Conservation (phyloP, 2,113 vertebrate genomes). For the Turnix velox region DNA sequence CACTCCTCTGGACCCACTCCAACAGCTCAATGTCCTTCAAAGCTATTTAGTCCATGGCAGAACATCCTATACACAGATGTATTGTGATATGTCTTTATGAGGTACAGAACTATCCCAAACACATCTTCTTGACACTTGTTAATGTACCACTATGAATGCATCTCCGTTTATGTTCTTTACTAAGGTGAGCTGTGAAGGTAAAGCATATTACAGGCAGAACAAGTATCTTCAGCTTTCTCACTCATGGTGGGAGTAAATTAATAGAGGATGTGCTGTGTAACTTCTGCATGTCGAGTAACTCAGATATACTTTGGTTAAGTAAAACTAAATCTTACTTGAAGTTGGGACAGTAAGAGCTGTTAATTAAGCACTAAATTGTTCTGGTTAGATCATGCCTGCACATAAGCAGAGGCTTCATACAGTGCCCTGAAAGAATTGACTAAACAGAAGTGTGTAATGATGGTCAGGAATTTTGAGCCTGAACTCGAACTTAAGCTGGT, state of each 20-base stretch:
- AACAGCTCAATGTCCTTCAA: too few species aligned
- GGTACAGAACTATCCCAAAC: not conserved
- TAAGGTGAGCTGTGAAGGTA: not conserved
- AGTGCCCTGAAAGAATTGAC: not conserved
- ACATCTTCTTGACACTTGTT: not conserved
- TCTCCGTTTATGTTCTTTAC: not conserved
- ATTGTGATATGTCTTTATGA: not conserved
- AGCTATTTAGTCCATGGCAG: not conserved
- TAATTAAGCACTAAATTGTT: not conserved
- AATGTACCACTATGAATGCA: not conserved
- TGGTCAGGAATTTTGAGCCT: not conserved
- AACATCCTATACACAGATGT: rapidly evolving
- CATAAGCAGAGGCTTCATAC: not conserved
- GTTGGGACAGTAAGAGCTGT: not conserved
- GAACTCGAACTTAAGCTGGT: not conserved
- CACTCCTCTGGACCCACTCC: too few species aligned
- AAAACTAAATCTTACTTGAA: not conserved
- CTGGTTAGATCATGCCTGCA: not conserved
- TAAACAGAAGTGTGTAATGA: not conserved
- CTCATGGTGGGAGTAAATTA: not conserved
- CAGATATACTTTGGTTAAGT: not conserved
- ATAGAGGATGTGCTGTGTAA: not conserved
- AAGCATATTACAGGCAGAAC: not conserved
- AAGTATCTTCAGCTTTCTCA: not conserved
- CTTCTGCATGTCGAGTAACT: not conserved